phyloP scores from a whole-genome alignment of 1,140 invertebrate species.

The Zeugodacus cucurbitae region DNA sequence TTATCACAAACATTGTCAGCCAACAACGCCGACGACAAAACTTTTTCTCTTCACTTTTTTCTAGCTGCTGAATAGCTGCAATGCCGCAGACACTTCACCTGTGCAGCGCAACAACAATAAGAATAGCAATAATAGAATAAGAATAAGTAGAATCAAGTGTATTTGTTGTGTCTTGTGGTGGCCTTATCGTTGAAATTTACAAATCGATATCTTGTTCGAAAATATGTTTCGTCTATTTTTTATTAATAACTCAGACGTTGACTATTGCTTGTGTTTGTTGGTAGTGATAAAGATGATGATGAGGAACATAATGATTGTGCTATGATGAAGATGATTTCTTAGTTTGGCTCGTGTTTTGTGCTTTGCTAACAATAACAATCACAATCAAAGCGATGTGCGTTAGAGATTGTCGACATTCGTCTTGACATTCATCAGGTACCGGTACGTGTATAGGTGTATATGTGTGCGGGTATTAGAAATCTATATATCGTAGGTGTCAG shows the following conservation, averaged over 20 bases:
- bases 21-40: background rate
- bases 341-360: background rate
- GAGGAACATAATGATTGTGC: background rate
- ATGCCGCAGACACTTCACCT: background rate
- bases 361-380: background rate
- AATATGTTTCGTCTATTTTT: constrained; percentile 7
- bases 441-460: background rate
- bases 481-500: background rate
- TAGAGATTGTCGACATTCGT: background rate
- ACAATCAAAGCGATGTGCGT: background rate
- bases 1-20: constrained; percentile 20
- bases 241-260: background rate
- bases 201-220: constrained; percentile 40
- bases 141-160: background rate
- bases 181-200: constrained; percentile 38
- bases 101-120: background rate
- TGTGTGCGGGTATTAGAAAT: background rate
- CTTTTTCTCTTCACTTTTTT: background rate
- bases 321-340: background rate
- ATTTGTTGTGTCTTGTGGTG: constrained; percentile 1
- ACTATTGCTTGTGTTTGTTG: background rate
- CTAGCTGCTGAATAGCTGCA: background rate
- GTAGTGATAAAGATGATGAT: background rate
- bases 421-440: background rate
- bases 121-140: background rate